Conservation (phyloP, 2,797 vertebrate species). For the Epinephelus awoara region DNA sequence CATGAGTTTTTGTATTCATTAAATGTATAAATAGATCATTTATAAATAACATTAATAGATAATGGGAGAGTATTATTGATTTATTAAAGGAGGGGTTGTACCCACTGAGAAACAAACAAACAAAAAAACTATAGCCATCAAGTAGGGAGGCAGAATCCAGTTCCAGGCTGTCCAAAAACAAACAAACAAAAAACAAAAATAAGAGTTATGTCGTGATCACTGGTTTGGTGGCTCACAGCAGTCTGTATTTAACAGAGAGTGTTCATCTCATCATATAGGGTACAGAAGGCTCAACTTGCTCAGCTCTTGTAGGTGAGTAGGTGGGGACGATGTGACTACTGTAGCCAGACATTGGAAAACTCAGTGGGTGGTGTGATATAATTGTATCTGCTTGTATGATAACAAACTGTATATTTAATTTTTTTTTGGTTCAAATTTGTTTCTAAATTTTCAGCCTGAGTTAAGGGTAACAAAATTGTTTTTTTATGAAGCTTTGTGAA, state of each 20-base stretch:
- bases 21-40: too few relatives aligned
- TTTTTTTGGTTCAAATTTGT: background rate
- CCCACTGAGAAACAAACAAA: background rate
- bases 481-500: background rate
- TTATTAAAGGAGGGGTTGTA: background rate
- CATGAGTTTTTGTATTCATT: background rate
- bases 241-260: background rate
- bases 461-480: background rate
- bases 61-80: background rate
- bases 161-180: background rate
- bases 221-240: background rate
- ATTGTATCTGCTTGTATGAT: conserved; percentile 13
- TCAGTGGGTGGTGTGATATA: conserved; percentile 34
- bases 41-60: background rate
- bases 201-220: background rate
- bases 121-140: background rate
- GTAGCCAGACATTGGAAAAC: conserved; percentile 2
- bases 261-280: background rate
- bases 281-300: conserved; percentile 11
- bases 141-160: background rate
- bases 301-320: conserved; percentile 17
- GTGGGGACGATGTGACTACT: conserved; percentile 16
- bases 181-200: background rate
- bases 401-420: conserved; percentile 19
- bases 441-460: background rate